Base-by-base conservation (phyloP, 2,888 invertebrate genomes). In the Argyra leucocephala region DNA sequence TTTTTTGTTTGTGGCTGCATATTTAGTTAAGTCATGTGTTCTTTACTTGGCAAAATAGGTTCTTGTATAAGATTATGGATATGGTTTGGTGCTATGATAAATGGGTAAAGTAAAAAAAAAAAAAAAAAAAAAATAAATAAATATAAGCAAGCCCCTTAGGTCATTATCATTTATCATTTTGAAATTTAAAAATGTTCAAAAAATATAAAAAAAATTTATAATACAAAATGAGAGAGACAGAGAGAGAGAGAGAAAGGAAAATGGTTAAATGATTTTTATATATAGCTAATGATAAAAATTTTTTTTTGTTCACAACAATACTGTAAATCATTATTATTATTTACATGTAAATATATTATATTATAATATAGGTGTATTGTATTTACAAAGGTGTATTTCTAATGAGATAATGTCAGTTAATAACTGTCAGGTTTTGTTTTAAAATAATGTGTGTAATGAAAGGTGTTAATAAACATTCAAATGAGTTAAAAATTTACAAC, bases 111-210 rank as follows among this genome's bases (percentile, higher is more conserved):
- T 18, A 48, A 48, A 48, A 48, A n/a, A 15, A n/a, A 18, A 48
- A 9, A 18, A 15, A 48, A 48, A 48, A 48, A 48, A 15, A 2
- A 2, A 5, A 9, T 18, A 15, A 48, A 48, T 18, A 48, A 48
- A 48, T 18, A 48, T 48, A 1, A 31, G 31, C 18, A 48, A 48
- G 18, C 2, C 48, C 48, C 48, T 18, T 37, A 48, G 48, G 48
- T 48, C 48, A 48, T 48, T 48, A 48, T 48, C 48, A 48, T 48
- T 48, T 48, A 48, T 48, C 48, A 48, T 48, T 48, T 48, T 48
- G 5, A n/a, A 10, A 37, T 48, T 48, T 48, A 48, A 48, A 48
- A 48, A 31, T 31, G 18, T 48, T 12, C 18, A 48, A 48, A 48
- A 48, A 12, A 15, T 48, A 48, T 48, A 48, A 48, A 48, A 48